These are phyloP conservation scores for Schlechtendalia chinensis DNA, from an alignment of 1,140 invertebrate species.

Conservation along the genomic window DNA sequence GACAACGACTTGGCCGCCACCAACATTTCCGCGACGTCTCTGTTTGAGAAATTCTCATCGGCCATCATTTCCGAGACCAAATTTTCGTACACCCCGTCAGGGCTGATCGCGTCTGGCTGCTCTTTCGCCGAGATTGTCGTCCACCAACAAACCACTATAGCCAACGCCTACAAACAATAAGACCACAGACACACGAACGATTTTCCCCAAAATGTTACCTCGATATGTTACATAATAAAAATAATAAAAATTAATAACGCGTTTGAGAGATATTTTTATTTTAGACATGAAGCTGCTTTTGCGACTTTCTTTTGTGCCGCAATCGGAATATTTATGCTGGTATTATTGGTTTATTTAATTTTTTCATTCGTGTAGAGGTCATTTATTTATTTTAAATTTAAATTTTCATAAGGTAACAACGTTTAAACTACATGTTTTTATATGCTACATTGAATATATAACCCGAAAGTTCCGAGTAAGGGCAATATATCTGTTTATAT, in stretches of 20 bases:
- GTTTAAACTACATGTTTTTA: too few species aligned
- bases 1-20: background rate
- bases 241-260: too few species aligned
- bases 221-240: too few species aligned
- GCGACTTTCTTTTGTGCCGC: too few species aligned
- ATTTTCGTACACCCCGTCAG: background rate
- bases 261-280: too few species aligned
- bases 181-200: too few species aligned
- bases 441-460: too few species aligned
- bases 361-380: background rate
- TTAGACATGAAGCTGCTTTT: too few species aligned
- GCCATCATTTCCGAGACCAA: background rate
- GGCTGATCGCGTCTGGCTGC: background rate
- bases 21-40: slow-evolving; percentile 10
- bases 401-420: background rate
- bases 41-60: background rate
- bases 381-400: background rate
- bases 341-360: background rate
- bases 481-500: background rate
- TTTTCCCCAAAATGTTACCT: background rate
- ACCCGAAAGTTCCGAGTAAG: too few species aligned
- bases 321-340: too few species aligned
- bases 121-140: background rate
- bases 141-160: background rate
- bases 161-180: background rate